phyloP scores from a whole-genome alignment of 92 coral and sea anemone species.

The Palythoa grandis region DNA sequence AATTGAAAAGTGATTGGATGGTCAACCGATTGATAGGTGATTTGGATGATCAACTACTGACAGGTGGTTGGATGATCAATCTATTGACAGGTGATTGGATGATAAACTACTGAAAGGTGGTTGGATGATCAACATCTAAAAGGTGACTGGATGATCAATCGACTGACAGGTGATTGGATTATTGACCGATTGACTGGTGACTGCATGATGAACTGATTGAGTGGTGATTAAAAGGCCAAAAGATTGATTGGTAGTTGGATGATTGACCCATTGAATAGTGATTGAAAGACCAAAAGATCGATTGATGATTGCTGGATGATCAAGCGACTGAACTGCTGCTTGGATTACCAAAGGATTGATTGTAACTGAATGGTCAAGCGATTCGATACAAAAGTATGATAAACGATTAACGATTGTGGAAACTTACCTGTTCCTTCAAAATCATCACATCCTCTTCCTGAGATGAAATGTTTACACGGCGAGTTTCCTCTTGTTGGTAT shows the following conservation, averaged over 20 bases:
- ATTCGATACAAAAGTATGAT: not conserved
- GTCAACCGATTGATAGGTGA: not conserved
- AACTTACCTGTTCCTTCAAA: conserved; percentile 33
- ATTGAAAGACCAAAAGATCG: not conserved
- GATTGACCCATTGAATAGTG: not conserved
- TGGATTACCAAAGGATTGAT: not conserved
- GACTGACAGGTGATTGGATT: not conserved
- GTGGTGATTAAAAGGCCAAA: not conserved
- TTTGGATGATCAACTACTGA: not conserved
- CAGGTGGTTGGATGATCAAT: not conserved
- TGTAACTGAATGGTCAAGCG: not conserved
- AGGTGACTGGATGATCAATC: not conserved
- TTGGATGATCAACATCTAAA: not conserved
- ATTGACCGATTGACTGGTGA: not conserved
- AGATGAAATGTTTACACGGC: conserved; percentile 1
- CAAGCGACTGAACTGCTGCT: not conserved
- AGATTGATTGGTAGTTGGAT: not conserved
- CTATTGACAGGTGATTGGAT: not conserved
- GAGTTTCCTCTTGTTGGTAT: conserved; percentile 30
- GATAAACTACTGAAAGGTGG: not conserved
- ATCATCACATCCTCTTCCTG: conserved; percentile 1
- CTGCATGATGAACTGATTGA: not conserved
- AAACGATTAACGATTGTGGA: not conserved
- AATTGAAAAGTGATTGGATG: no score
- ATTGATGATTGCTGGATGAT: not conserved